Evolutionary conservation across 2,888 invertebrate genomes (phyloP).

Genomic region (Lordiphosa andalusiaca): DNA sequence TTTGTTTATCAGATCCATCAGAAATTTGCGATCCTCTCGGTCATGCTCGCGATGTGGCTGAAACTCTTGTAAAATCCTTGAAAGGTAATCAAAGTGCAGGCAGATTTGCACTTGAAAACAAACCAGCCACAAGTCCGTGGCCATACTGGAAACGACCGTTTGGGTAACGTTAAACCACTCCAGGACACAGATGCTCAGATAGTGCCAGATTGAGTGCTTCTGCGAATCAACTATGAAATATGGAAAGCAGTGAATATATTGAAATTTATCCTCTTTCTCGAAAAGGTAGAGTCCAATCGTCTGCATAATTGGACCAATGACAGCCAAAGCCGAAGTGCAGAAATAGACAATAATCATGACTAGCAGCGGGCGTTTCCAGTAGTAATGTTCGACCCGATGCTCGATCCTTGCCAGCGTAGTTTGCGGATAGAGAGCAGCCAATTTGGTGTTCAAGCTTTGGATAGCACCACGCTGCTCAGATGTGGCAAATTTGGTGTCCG

Average conservation of each 20-base stretch:
- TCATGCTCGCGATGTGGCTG: slow-evolving; percentile 39
- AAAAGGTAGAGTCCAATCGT: slow-evolving; percentile 13
- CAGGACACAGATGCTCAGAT: slow-evolving; percentile 30
- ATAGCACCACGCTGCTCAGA: slow-evolving; percentile 17
- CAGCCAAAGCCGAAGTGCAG: slow-evolving; percentile 25
- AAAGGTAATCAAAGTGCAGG: slow-evolving; percentile 71
- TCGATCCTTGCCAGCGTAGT: slow-evolving; percentile 12
- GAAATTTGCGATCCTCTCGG: slow-evolving; percentile 22
- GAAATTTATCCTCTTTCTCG: slow-evolving; percentile 1
- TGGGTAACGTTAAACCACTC: slow-evolving; percentile 47
- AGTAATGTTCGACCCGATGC: slow-evolving; percentile 38
- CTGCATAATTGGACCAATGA: slow-evolving; percentile 28
- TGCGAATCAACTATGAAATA: slow-evolving; percentile 30
- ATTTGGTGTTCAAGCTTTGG: slow-evolving; percentile 21
- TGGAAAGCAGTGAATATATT: slow-evolving; percentile 27
- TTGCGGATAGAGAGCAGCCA: slow-evolving; percentile 34
- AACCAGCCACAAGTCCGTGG: slow-evolving; percentile 59
- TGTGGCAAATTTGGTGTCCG: slow-evolving; percentile 41
- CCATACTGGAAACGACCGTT: slow-evolving; percentile 36
- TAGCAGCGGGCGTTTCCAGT: slow-evolving; percentile 29
- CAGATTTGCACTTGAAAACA: slow-evolving; percentile 62
- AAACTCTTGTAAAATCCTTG: slow-evolving; percentile 43
- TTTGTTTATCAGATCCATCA: slow-evolving; percentile 34
- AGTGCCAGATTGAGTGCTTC: slow-evolving; percentile 29
- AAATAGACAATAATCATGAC: slow-evolving; percentile 25